Evolutionary conservation across 2,888 invertebrate genomes (phyloP).

Genomic region (Drosophila histrio): DNA sequence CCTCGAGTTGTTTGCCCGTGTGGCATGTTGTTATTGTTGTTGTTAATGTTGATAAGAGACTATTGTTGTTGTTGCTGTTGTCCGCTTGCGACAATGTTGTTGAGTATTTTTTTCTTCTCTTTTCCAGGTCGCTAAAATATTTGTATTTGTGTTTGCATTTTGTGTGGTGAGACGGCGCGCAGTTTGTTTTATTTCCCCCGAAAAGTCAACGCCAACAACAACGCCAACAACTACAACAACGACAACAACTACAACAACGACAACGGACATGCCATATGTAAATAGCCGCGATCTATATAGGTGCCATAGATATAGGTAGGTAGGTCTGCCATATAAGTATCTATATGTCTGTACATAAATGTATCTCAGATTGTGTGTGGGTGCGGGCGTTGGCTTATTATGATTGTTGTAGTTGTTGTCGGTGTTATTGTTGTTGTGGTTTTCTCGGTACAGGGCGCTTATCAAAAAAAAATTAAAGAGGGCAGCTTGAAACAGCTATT

Average conservation of each 20-base stretch:
- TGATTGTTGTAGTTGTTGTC: conserved; percentile 25
- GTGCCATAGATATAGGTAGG: conserved; percentile 47
- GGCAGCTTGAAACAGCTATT: conserved; percentile 40
- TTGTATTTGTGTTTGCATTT: conserved; percentile 62
- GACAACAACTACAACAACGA: conserved; percentile 27
- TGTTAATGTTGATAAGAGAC: conserved; percentile 51
- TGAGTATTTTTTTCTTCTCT: conserved; percentile 27
- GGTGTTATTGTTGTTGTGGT: conserved; percentile 29
- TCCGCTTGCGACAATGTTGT: conserved; percentile 45
- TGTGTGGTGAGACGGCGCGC: conserved; percentile 34
- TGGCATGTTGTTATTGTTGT: conserved; percentile 38
- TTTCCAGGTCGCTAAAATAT: conserved; percentile 68
- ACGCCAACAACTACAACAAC: conserved; percentile 1
- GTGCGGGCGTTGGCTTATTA: conserved; percentile 70
- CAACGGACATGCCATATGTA: conserved; percentile 66
- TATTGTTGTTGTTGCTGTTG: conserved; percentile 31
- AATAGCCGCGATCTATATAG: conserved; percentile 70
- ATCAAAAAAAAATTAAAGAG: conserved; percentile 57
- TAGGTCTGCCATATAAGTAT: conserved; percentile 51
- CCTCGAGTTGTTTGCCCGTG: conserved; percentile 45
- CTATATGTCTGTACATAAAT: conserved; percentile 30
- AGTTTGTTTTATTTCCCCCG: conserved; percentile 54
- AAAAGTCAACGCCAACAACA: conserved; percentile 58
- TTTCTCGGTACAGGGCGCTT: conserved; percentile 55
- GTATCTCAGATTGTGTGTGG: conserved; percentile 53